Evolutionary conservation across 2,797 vertebrate genomes (phyloP).

Genomic region (Microchirus variegatus): DNA sequence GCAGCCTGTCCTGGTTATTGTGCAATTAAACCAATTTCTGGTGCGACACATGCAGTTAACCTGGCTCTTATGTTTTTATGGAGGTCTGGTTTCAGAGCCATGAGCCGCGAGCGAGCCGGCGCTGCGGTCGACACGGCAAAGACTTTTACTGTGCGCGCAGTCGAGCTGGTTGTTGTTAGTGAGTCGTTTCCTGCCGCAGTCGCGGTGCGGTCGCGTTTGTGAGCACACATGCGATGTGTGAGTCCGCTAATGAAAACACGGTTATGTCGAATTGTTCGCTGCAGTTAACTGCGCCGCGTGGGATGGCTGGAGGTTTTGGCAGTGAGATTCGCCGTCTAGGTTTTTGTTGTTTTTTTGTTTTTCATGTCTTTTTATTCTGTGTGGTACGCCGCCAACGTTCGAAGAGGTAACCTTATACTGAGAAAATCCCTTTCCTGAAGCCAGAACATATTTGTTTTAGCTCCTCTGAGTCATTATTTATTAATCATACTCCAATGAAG

Average conservation of each 20-base stretch:
- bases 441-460: not conserved
- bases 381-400: not conserved
- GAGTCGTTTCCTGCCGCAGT: slow-evolving; percentile 3
- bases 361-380: not conserved
- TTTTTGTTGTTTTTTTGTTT: not conserved
- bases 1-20: slow-evolving; percentile 33
- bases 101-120: not conserved
- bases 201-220: not conserved
- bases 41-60: slow-evolving; percentile 46
- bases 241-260: slow-evolving; percentile 36
- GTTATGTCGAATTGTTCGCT: slow-evolving; percentile 14
- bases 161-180: not conserved
- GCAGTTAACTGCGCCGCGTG: slow-evolving; percentile 2
- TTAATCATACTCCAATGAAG: not conserved
- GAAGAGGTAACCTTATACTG: not conserved
- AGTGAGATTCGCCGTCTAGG: not conserved
- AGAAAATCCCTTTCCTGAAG: not conserved
- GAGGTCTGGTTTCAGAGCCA: not conserved
- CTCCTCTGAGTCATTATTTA: not conserved
- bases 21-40: slow-evolving; percentile 57
- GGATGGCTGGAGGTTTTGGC: slow-evolving; percentile 10
- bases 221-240: slow-evolving; percentile 3
- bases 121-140: slow-evolving; percentile 21
- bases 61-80: slow-evolving; percentile 33
- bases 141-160: not conserved